Evolutionary conservation across 2,797 vertebrate species (phyloP), one percentile per base, ranked within the genome.

Genomic region (Tauraco hartlaubi): DNA sequence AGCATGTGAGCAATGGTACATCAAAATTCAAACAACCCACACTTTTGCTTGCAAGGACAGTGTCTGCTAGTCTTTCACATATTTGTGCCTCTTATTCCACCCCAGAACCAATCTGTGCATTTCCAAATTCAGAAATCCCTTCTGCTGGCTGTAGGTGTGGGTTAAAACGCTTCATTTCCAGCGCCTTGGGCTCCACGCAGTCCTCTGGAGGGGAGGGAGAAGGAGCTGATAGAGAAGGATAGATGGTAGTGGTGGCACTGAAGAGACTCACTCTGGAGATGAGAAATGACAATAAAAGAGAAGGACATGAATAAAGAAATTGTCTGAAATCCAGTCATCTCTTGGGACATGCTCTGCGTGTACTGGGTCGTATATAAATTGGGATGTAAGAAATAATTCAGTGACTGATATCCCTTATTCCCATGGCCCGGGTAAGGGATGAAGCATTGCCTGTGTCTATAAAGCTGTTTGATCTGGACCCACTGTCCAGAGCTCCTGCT

Each of bases 21-120:
- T 82, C 68, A 93, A 94, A 90, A 92, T 86, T 66, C 82, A 88
- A 85, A 28, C 79, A 90, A 43, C 64, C 63, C 49, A 75, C 90
- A 19, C 56, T 80, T 83, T 41, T 77, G 25, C 72, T 83, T 72
- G 29, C 49, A 85, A 82, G 51, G 83, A 58, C 58, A 71, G 46
- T 35, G 49, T 83, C 61, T 95, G 33, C 54, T 78, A 76, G 16
- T 95, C 85, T 85, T 88, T 68, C 68, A 66, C 9, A 7, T 64
- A 43, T 68, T 77, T 46, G 9, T 25, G 23, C 62, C 44, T 67
- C n/a, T 74, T 85, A 28, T 62, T 68, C 58, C 43, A 90, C 26
- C 31, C 58, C 20, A 51, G 76, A 90, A 81, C 26, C 49, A 56
- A 15, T 61, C 35, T 67, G 37, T 1, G 2, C 10, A 31, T 72